Conservation (phyloP, 2,797 vertebrate species). For the Periophthalmus magnuspinnatus region DNA sequence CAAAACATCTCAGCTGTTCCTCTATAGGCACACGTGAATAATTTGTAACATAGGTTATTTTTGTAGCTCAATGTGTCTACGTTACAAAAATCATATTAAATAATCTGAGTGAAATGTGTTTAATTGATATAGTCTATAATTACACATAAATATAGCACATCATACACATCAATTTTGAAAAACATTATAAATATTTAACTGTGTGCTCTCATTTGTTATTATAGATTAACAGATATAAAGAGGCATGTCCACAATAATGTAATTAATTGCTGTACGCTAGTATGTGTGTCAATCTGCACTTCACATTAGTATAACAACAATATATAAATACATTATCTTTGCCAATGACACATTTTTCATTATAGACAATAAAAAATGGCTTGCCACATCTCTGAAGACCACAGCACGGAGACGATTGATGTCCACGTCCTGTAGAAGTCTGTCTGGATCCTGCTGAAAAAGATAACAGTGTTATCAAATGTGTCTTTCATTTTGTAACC, state of each 20-base stretch:
- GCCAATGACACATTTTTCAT: neutral
- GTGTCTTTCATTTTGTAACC: constrained; percentile 20
- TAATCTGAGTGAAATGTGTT: too few species aligned
- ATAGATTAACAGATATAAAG: neutral
- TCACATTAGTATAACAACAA: neutral
- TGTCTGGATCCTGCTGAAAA: constrained; percentile 90
- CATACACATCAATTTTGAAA: neutral
- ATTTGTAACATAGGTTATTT: too few species aligned
- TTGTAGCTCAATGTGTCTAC: too few species aligned
- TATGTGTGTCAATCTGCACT: constrained; percentile 1
- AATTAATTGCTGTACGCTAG: neutral
- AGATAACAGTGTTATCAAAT: constrained; percentile 52
- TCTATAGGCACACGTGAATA: too few species aligned
- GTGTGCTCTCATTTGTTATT: neutral
- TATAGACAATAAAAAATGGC: constrained; percentile 32
- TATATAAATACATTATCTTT: neutral
- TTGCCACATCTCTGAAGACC: constrained; percentile 98
- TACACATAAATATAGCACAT: neutral
- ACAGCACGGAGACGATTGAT: constrained; percentile 97
- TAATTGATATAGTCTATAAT: too few species aligned
- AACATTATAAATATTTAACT: neutral
- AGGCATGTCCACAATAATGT: neutral
- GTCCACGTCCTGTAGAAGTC: constrained; percentile 98
- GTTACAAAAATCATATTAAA: too few species aligned
- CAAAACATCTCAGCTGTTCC: too few species aligned